Evolutionary conservation across 2,888 invertebrate species (phyloP).

Genomic region (Tenthredo mesomela): DNA sequence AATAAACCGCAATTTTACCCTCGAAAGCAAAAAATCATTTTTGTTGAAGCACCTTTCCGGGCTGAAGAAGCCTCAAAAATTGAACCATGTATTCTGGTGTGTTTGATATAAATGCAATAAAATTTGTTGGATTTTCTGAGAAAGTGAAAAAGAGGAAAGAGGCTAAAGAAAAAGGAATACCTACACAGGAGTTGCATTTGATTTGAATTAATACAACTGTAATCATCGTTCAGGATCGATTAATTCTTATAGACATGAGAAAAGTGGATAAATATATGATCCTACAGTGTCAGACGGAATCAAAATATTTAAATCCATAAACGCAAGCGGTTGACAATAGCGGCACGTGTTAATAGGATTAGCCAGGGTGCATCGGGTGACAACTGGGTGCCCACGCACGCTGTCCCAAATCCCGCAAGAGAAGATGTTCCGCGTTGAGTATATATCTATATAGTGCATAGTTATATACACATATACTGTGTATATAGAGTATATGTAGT

Average conservation of each 20-base stretch:
- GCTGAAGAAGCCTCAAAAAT: background rate
- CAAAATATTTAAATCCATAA: slow-evolving; percentile 69
- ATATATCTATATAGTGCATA: background rate
- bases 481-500: background rate
- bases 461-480: background rate
- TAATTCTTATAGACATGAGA: background rate
- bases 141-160: background rate
- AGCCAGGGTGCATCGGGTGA: slow-evolving; percentile 64
- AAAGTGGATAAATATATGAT: slow-evolving; percentile 9
- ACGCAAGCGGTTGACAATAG: slow-evolving; percentile 56
- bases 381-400: slow-evolving; percentile 67
- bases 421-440: slow-evolving; percentile 61
- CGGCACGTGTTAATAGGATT: slow-evolving; percentile 69
- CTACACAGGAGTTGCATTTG: background rate
- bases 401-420: slow-evolving; percentile 56
- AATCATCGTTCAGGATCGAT: slow-evolving; percentile 2
- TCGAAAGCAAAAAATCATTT: background rate
- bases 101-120: background rate
- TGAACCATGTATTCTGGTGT: background rate
- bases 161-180: background rate
- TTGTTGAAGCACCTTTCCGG: background rate
- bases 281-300: slow-evolving; percentile 55
- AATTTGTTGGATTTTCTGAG: background rate
- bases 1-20: background rate
- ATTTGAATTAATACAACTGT: background rate